Evolutionary conservation across 2,113 vertebrate genomes (phyloP).

Genomic region (Anolis sagrei): DNA sequence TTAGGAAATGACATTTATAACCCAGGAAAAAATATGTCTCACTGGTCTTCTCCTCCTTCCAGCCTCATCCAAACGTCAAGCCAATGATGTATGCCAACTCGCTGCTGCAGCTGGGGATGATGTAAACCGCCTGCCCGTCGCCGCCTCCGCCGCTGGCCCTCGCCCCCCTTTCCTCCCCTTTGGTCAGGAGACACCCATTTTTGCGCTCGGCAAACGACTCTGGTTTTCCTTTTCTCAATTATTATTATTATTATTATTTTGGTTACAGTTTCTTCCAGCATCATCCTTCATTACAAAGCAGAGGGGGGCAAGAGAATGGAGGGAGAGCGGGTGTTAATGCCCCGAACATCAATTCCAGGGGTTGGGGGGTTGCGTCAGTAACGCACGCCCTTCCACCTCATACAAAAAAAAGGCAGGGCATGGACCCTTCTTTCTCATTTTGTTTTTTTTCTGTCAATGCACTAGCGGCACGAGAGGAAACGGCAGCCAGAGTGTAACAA

Average conservation of each 20-base stretch:
- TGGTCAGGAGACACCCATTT: conserved; percentile 1
- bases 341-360: too few relatives aligned
- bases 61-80: conserved; percentile 96
- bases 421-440: background rate
- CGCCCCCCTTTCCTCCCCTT: background rate
- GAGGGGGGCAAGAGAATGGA: too few relatives aligned
- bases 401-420: background rate
- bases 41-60: background rate
- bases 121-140: conserved; percentile 75
- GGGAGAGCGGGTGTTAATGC: background rate
- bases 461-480: background rate
- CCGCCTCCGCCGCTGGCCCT: background rate
- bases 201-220: background rate
- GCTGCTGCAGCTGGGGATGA: conserved; percentile 93
- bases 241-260: background rate
- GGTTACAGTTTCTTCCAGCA: background rate
- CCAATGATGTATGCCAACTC: conserved; percentile 95
- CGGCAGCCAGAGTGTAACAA: background rate
- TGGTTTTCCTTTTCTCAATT: background rate
- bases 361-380: background rate
- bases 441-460: background rate
- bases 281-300: conserved; percentile 6
- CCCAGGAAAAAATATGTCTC: background rate
- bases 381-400: too few relatives aligned
- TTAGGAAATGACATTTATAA: too few relatives aligned